Percentiles rank a stretch among this genome's conserved stretches.
phyloP scores from a whole-genome alignment of 2,888 invertebrate species.

The Toxonevra muliebris region DNA sequence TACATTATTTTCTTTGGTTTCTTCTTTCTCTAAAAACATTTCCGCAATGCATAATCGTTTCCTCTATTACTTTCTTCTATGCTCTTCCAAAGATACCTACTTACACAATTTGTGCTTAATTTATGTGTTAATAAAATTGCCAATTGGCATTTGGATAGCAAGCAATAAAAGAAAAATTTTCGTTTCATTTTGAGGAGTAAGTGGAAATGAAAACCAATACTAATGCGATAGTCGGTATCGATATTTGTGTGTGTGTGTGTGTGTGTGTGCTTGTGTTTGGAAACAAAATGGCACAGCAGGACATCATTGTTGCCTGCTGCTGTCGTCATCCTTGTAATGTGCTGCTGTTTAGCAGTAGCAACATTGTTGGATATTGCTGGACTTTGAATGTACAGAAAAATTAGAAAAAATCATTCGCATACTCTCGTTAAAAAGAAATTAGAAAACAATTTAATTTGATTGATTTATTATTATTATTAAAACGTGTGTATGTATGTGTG shows the following conservation, averaged over 20 bases:
- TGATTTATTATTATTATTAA: slow-evolving; percentile 22
- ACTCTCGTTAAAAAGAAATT: slow-evolving; percentile 17
- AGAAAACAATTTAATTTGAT: slow-evolving; percentile 28
- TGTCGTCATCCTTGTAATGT: no score
- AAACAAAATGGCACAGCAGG: slow-evolving; percentile 1
- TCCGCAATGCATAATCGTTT: background rate
- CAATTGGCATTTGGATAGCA: slow-evolving; percentile 32
- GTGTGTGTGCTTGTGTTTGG: background rate
- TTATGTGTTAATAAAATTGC: slow-evolving; percentile 39
- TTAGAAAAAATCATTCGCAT: background rate
- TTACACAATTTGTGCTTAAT: slow-evolving; percentile 28
- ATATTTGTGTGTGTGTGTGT: no score
- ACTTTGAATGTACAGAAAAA: background rate
- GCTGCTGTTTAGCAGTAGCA: no score
- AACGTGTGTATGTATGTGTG: background rate
- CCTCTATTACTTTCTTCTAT: background rate
- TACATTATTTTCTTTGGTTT: background rate
- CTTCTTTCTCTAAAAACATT: background rate
- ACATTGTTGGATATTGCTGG: no score
- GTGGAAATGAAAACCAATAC: no score
- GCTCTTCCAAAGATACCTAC: background rate
- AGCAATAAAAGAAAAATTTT: slow-evolving; percentile 14
- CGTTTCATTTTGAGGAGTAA: background rate
- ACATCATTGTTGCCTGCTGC: no score
- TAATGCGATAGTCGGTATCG: no score